phyloP scores from a whole-genome alignment of 1,140 invertebrate genomes.

The Paralvinella palmiformis region DNA sequence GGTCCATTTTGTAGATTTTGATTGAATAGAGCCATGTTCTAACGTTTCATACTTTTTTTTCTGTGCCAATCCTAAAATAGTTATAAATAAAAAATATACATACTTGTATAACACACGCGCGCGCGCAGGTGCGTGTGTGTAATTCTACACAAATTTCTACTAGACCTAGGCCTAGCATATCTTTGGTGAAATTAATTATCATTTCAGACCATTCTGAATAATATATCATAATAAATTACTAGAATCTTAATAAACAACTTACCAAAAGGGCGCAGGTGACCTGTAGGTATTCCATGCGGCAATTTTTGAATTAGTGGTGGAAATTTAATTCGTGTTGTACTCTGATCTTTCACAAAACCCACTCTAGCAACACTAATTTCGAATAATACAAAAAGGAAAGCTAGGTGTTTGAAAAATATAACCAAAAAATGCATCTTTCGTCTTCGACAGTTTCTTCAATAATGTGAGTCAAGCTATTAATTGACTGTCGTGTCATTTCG shows the following conservation, averaged over 20 bases:
- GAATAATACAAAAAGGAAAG: not conserved
- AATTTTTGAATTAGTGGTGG: conserved; percentile 26
- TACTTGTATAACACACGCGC: too few relatives aligned
- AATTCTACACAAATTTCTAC: too few relatives aligned
- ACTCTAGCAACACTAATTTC: conserved; percentile 16
- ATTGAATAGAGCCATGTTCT: too few relatives aligned
- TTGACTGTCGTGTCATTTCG: not conserved
- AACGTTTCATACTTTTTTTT: too few relatives aligned
- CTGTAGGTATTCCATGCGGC: conserved; percentile 30
- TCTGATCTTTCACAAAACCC: conserved; percentile 39
- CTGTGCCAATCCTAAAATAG: too few relatives aligned
- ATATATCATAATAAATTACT: not conserved
- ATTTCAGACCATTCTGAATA: not conserved
- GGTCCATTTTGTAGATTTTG: too few relatives aligned
- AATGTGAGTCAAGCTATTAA: not conserved
- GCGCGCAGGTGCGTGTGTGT: too few relatives aligned
- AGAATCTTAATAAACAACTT: conserved; percentile 10
- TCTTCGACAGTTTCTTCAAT: not conserved
- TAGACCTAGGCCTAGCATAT: too few relatives aligned
- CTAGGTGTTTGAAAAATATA: not conserved
- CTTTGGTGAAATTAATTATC: not conserved
- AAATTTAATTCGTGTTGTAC: conserved; percentile 31
- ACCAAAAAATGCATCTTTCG: not conserved
- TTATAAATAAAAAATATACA: not conserved
- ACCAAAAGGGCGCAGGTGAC: conserved; percentile 42